phyloP scores from a whole-genome alignment of 2,888 invertebrate species.

The Caenorhabditis zanzibari region DNA sequence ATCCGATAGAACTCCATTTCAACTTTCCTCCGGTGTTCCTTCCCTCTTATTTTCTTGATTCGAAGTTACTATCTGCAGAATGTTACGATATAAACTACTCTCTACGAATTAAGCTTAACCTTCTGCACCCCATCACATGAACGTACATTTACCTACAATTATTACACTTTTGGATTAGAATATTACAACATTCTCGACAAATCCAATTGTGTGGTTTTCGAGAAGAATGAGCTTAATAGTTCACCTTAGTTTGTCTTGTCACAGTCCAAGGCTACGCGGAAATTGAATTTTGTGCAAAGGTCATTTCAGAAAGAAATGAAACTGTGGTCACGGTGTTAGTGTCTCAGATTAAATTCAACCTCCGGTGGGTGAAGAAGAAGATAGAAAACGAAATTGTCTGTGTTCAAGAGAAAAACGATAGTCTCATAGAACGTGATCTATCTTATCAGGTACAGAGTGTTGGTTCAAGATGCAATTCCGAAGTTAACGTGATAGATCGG shows the following conservation, averaged over 20 bases:
- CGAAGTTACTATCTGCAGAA: constrained; percentile 15
- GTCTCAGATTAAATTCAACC: constrained; percentile 34
- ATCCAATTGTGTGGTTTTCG: constrained; percentile 39
- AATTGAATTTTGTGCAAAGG: constrained; percentile 46
- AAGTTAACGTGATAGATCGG: constrained; percentile 47
- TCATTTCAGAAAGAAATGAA: constrained; percentile 13
- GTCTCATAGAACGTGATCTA: constrained; percentile 38
- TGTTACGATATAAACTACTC: constrained; percentile 29
- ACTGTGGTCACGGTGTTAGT: constrained; percentile 27
- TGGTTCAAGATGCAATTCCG: constrained; percentile 29
- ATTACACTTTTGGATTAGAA: constrained; percentile 54
- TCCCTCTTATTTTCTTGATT: not conserved
- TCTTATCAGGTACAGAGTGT: constrained; percentile 22
- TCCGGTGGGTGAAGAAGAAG: constrained; percentile 4
- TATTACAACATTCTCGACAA: constrained; percentile 19
- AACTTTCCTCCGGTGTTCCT: not conserved
- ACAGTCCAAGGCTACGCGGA: constrained; percentile 47
- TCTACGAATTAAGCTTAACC: constrained; percentile 34
- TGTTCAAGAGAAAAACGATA: constrained; percentile 31
- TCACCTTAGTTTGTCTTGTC: constrained; percentile 9
- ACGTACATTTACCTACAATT: constrained; percentile 22
- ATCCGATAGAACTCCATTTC: constrained; percentile 12
- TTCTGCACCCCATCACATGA: constrained; percentile 37
- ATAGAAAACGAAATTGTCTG: constrained; percentile 27
- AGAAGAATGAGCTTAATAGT: constrained; percentile 34